Evolutionary conservation across 2,797 vertebrate genomes (phyloP).

Genomic region (Labeo calbasu): DNA sequence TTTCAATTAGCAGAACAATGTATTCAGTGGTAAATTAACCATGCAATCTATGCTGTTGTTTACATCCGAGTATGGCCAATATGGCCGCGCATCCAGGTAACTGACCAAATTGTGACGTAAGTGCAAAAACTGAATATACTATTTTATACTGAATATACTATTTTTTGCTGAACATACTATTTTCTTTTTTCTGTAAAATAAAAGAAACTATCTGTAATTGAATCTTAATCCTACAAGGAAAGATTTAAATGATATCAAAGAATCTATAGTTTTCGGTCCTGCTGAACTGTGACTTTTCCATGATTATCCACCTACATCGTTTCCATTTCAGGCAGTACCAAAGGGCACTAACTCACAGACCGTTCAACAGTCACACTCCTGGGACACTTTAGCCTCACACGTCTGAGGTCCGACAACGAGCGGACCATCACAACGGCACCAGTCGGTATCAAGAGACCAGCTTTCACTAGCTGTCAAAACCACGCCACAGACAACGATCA

Average conservation of each 20-base stretch:
- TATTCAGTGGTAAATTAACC: no score
- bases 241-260: not conserved
- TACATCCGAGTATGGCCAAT: no score
- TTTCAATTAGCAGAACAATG: no score
- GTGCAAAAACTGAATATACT: not conserved
- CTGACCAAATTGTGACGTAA: no score
- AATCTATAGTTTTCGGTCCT: not conserved
- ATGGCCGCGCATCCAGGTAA: no score
- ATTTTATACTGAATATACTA: no score
- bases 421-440: conserved; percentile 37
- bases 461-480: conserved; percentile 59
- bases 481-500: conserved; percentile 45
- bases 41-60: no score
- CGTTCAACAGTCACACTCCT: conserved; percentile 37
- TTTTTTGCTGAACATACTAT: no score
- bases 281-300: conserved; percentile 48
- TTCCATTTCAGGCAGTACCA: conserved; percentile 39
- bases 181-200: no score
- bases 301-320: conserved; percentile 18
- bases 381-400: conserved; percentile 55
- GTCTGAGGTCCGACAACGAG: conserved; percentile 42
- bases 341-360: conserved; percentile 34
- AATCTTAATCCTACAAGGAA: not conserved
- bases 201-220: not conserved
- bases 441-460: conserved; percentile 53